These are phyloP conservation scores for Pipistrellus pipistrellus DNA, from an alignment of 2,797 vertebrate genomes.

Conservation along the genomic window DNA sequence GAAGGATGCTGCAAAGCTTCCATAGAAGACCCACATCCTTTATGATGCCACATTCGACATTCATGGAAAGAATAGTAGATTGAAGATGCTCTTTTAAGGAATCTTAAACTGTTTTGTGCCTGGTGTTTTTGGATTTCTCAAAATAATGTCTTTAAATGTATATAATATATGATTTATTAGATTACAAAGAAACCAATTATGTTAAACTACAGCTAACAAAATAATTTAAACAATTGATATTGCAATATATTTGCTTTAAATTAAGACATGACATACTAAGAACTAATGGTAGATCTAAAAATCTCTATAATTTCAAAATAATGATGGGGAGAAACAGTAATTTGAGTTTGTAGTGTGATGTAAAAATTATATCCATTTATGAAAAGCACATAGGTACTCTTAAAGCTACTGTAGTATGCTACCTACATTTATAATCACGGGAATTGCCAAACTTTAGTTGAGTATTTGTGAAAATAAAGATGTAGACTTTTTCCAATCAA, in stretches of 20 bases:
- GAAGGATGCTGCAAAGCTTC: not conserved
- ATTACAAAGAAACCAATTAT: constrained; percentile 5
- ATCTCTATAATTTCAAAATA: constrained; percentile 16
- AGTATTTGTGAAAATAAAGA: constrained; percentile 25
- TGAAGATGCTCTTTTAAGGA: not conserved
- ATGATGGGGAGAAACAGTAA: not conserved
- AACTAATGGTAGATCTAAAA: not conserved
- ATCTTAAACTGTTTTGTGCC: not conserved
- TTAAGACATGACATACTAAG: not conserved
- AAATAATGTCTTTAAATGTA: constrained; percentile 1
- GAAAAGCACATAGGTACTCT: not conserved
- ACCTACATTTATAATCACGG: not conserved
- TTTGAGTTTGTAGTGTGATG: not conserved
- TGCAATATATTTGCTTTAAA: constrained; percentile 21
- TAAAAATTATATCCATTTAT: not conserved
- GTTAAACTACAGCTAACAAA: not conserved
- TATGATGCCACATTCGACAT: not conserved
- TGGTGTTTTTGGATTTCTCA: not conserved
- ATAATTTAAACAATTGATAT: not conserved
- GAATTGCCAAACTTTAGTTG: constrained; percentile 3
- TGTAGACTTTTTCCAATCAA: not conserved
- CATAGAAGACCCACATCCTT: not conserved
- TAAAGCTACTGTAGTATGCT: not conserved
- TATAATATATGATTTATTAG: not conserved
- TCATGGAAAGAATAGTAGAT: not conserved